Base-by-base conservation (phyloP, 2,797 vertebrate species). In the Fratercula arctica region DNA sequence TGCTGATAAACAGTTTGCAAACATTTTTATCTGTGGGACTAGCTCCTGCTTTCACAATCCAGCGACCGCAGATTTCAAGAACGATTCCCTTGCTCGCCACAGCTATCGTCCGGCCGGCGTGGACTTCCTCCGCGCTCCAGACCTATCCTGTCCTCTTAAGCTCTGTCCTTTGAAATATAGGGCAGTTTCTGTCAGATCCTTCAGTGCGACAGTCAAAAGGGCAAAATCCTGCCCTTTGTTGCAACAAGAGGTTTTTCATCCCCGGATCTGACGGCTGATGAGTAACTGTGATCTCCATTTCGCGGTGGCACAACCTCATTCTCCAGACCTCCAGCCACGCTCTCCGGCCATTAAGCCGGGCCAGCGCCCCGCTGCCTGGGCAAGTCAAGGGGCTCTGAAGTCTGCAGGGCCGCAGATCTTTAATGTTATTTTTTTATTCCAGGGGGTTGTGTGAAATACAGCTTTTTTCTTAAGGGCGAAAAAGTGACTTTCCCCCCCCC, bases 111-210 rank as follows among this genome's bases (percentile, higher is more conserved):
- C 26, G 11, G 37, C 3, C 84, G 11, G 29, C 69, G 3, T 6
- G 2, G 35, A 2, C 87, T 85, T 26, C 92, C 88, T 48, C 72
- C n/a, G 0, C 16, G 24, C 88, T 67, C 83, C 93, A 67, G 68
- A 90, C 60, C 90, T 37, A 77, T 90, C 93, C 80, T 74, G 87
- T 57, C 80, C 94, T 83, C 74, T 87, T 89, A 84, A 95, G 79
- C 88, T 84, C 70, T 5, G 16, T 73, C 70, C 89, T 82, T 69
- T 87, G 84, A 88, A 90, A 95, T 79, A 82, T 26, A 69, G 87
- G 81, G 78, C 93, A 74, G 17, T 31, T 94, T 91, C 74, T 92
- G 89, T 63, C 91, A 78, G 67, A 67, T 29, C 91, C 91, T 70
- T 41, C 78, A 75, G 73, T 23, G 8, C 18, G 3, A 25, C 86